Percentiles rank a stretch among this genome's conserved stretches.
Evolutionary conservation across 23 tunicate species (phyloP).

Genomic region (Corella eumyota): DNA sequence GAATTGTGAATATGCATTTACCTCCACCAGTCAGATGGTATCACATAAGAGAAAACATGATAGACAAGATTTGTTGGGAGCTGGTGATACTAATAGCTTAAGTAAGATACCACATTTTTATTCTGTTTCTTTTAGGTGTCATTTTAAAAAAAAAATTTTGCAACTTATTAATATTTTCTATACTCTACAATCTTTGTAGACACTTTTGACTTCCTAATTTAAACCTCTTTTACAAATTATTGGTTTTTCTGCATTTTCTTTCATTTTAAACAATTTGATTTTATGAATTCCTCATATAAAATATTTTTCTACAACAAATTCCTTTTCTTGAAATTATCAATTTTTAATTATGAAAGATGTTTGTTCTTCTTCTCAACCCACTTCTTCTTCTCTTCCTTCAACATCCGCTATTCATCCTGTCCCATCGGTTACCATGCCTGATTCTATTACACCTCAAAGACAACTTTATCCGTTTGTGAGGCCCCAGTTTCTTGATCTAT

Average conservation of each 20-base stretch:
- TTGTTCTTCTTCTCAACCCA: neutral
- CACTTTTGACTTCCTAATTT: neutral
- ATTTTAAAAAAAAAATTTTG: neutral
- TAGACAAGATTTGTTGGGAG: constrained; percentile 31
- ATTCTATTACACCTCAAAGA: neutral
- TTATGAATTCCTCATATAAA: too few relatives aligned
- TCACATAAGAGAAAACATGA: constrained; percentile 90
- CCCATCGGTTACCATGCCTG: neutral
- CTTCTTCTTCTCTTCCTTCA: constrained; percentile 2
- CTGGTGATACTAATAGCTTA: neutral
- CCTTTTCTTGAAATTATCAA: too few relatives aligned
- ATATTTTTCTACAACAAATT: too few relatives aligned
- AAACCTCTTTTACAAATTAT: neutral
- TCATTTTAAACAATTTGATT: too few relatives aligned
- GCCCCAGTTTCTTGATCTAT: too few relatives aligned
- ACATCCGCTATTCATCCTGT: neutral
- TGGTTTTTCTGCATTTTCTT: too few relatives aligned
- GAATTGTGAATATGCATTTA: constrained; percentile 57
- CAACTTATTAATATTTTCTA: neutral
- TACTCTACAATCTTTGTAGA: neutral
- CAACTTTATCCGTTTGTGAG: neutral
- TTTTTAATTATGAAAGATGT: too few relatives aligned
- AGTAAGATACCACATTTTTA: neutral
- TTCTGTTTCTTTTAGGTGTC: too few relatives aligned
- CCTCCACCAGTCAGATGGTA: constrained; percentile 74